phyloP scores from a whole-genome alignment of 2,113 vertebrate species.

The Amblyopsis rosae region DNA sequence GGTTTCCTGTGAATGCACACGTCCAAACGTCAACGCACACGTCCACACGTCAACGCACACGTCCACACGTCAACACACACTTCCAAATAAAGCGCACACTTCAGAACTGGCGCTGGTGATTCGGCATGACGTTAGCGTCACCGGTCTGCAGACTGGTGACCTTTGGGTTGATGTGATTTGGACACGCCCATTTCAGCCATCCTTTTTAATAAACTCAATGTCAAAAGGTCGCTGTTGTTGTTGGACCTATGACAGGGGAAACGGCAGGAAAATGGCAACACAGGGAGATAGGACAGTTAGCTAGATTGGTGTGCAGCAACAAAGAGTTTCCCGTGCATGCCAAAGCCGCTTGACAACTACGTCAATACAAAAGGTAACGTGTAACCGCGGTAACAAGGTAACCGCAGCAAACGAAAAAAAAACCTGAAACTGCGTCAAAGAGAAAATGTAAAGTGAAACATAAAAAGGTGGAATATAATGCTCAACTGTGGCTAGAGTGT shows the following conservation, averaged over 20 bases:
- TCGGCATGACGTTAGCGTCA: constrained; percentile 2
- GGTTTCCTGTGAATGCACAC: constrained; percentile 85
- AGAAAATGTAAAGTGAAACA: too few species aligned
- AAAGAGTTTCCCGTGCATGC: constrained; percentile 41
- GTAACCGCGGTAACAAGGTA: too few species aligned
- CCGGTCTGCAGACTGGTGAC: constrained; percentile 49
- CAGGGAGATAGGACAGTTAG: constrained; percentile 57
- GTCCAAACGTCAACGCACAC: constrained; percentile 15
- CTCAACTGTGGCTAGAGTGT: constrained; percentile 11
- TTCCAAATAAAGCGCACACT: constrained; percentile 46
- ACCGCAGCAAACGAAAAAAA: too few species aligned
- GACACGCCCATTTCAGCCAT: constrained; percentile 46
- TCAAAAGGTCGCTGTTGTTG: constrained; percentile 66
- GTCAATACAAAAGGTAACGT: background rate
- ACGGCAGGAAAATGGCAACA: constrained; percentile 47
- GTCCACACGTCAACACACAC: background rate
- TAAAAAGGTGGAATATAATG: background rate
- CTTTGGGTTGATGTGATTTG: constrained; percentile 64
- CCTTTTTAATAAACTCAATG: constrained; percentile 63
- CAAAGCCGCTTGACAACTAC: constrained; percentile 51
- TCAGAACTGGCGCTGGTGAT: constrained; percentile 26
- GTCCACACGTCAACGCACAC: constrained; percentile 10
- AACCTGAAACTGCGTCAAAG: too few species aligned
- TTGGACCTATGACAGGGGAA: constrained; percentile 36
- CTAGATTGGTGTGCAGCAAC: constrained; percentile 47